Base-by-base conservation (phyloP, 1,140 invertebrate species). In the Drosophila ananassae region DNA sequence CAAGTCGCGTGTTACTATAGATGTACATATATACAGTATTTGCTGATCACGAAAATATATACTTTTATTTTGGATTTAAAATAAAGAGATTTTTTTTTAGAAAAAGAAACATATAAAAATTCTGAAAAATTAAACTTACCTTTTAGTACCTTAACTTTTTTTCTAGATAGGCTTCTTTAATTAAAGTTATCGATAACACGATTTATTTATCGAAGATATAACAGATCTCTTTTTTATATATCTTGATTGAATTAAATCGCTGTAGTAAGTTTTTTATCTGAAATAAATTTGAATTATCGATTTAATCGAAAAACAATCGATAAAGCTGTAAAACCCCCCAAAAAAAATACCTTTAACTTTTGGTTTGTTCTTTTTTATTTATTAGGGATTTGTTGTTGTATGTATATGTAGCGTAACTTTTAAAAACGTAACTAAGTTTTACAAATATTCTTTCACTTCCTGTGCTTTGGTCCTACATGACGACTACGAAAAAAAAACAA, bases 391-490 rank as follows among this genome's bases (percentile, higher is more conserved):
- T 51, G 17, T 79, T 81, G 50, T 57, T 68, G 44, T 64, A 73
- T 73, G 22, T 41, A 44, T 77, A 53, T 77, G 37, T 76, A 71
- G 73, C 58, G 56, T 77, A 77, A 79, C 74, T 73, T 73, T 30
- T 72, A 55, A 50, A 56, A 72, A 73, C 52, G 72, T 74, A 74
- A 74, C 71, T 75, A 75, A 58, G 50, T 75, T 75, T 75, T 75
- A 75, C 72, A 75, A 75, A 59, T 75, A 67, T 75, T 75, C 44
- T 54, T 74, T 74, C 54, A 66, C 71, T 75, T 66, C 72, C 73
- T 75, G 73, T 75, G 71, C 55, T 75, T 75, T 74, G 72, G 73
- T 73, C 73, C 72, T 75, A 75, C 48, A 59, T 75, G 61, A 75
- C 61, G 55, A 74, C 41, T 44, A 44, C 60, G 47, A 74, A 59